Evolutionary conservation across 2,113 vertebrate species (phyloP).

Genomic region (Hippoglossus stenolepis): DNA sequence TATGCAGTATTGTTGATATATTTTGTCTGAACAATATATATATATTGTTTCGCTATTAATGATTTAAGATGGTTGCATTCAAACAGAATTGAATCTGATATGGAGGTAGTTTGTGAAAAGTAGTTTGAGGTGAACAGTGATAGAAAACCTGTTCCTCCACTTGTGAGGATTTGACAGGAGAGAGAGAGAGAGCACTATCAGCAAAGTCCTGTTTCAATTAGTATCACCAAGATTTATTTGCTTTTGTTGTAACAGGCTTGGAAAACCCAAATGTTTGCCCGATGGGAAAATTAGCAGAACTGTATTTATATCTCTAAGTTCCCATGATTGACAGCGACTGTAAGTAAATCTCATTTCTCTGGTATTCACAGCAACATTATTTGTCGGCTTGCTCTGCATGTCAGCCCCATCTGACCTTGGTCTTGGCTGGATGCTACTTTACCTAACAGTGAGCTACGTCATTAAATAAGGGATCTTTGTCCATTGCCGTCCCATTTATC

Average conservation of each 20-base stretch:
- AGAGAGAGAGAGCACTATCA: no score
- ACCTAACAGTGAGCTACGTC: background rate
- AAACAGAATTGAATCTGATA: background rate
- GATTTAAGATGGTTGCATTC: no score
- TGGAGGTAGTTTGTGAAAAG: no score
- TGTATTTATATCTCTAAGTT: background rate
- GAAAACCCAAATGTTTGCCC: background rate
- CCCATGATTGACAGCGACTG: background rate
- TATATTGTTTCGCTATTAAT: no score
- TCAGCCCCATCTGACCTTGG: background rate
- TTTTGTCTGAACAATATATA: no score
- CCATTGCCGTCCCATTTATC: constrained; percentile 8
- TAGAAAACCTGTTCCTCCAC: constrained; percentile 4
- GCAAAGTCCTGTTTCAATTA: background rate
- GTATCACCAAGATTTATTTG: background rate
- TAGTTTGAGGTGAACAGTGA: background rate
- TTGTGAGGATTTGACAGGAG: background rate
- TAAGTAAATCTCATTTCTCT: background rate
- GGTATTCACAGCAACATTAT: background rate
- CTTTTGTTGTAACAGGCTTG: background rate
- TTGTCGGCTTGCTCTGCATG: constrained; percentile 5
- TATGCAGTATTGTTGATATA: no score
- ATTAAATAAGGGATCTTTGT: constrained; percentile 7
- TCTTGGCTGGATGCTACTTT: background rate
- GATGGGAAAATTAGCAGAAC: background rate